phyloP scores from a whole-genome alignment of 2,888 invertebrate genomes.

The Amorpha juglandis region DNA sequence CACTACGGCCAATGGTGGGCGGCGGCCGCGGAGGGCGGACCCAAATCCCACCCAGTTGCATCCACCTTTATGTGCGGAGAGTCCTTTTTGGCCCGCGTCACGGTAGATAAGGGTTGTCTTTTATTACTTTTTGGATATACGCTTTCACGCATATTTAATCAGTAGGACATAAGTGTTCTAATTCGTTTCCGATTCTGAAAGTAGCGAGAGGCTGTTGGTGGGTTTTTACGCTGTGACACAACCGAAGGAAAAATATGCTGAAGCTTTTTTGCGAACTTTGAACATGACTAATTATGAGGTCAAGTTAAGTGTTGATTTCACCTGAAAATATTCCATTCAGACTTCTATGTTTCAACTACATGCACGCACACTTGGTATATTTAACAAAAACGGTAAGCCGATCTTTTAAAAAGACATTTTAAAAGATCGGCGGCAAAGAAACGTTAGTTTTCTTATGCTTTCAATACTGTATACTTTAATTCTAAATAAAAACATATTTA shows the following conservation, averaged over 20 bases:
- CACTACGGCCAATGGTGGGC: slow-evolving; percentile 61
- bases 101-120: slow-evolving; percentile 62
- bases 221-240: slow-evolving; percentile 31
- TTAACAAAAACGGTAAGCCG: not conserved
- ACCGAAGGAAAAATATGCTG: slow-evolving; percentile 13
- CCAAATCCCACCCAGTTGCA: slow-evolving; percentile 62
- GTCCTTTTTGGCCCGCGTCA: slow-evolving; percentile 47
- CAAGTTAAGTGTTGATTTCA: not conserved
- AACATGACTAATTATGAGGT: slow-evolving; percentile 7
- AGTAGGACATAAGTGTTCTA: slow-evolving; percentile 18
- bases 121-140: slow-evolving; percentile 44
- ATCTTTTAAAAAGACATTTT: too few species aligned
- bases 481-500: too few species aligned
- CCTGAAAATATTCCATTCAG: slow-evolving; percentile 2
- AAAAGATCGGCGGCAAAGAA: too few species aligned
- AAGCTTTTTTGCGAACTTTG: slow-evolving; percentile 16
- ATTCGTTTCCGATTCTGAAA: slow-evolving; percentile 2
- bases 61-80: slow-evolving; percentile 60
- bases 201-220: slow-evolving; percentile 25
- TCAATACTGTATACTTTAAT: too few species aligned
- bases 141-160: slow-evolving; percentile 33
- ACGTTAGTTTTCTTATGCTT: too few species aligned
- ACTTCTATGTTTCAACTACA: not conserved
- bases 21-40: slow-evolving; percentile 57
- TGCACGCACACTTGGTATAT: not conserved